Base-by-base conservation (phyloP, 2,797 vertebrate species). In the Ciconia nigra region DNA sequence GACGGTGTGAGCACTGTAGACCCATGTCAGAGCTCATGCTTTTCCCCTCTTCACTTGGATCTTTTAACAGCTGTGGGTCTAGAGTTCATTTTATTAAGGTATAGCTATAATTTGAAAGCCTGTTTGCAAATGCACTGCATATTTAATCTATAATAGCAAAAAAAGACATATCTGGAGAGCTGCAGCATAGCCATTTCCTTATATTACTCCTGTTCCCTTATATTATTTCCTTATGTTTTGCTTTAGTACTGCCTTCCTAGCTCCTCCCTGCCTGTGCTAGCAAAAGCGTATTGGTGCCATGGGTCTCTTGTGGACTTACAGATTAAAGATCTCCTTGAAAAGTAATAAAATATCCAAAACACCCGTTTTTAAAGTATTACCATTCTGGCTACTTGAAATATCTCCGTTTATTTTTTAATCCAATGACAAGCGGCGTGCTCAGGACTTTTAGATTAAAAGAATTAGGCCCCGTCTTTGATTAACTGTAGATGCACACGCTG, bases 351-450 rank as follows among this genome's bases (percentile, higher is more conserved):
- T 47, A 37, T 22, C 41, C 26, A 84, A 84, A 87, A 22, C 11
- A 47, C 3, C 8, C 12, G 13, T 17, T 80, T 89, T 91, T 20
- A 26, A 92, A 79, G 19, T 37, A 44, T 66, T 54, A 9, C 8
- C 13, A 29, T 85, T 72, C 72, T 15, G 16, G 11, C 28, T 54
- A 62, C 44, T 72, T 62, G 42, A 91, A 82, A 63, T n/a, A 52
- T 9, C 39, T 83, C n/a, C 4, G 2, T 46, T 65, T 33, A 8
- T 33, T 59, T 95, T 86, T 63, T 8, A 81, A 65, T 65, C 87
- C 25, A 51, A 7, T 0, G 0, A 13, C 39, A 67, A 83, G 33
- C 2, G 6, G 15, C 28, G 16, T 15, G 26, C 26, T 72, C 42
- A 35, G 15, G 22, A 33, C 16, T 90, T 82, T 33, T 21, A 83